These are phyloP conservation scores for Poeciliopsis infans DNA, from an alignment of 2,797 vertebrate genomes.

Conservation along the genomic window DNA sequence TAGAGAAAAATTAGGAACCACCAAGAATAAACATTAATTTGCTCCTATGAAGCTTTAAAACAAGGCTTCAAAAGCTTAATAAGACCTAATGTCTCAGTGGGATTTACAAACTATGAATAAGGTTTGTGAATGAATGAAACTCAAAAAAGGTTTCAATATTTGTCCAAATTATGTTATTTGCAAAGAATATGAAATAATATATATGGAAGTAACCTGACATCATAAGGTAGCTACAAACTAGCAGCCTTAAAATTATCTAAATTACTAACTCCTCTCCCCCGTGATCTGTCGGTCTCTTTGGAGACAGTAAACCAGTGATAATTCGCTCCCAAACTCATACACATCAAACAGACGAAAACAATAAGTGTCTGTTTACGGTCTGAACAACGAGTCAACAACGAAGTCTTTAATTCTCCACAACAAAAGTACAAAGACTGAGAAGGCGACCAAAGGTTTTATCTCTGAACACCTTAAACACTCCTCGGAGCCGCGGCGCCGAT, in stretches of 20 bases:
- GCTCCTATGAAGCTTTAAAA: not conserved
- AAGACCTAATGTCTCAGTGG: not conserved
- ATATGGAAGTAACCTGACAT: not conserved
- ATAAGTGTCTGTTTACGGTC: constrained; percentile 62
- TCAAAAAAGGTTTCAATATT: not conserved
- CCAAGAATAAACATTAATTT: not conserved
- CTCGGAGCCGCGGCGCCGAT: constrained; percentile 77
- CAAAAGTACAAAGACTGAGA: constrained; percentile 84
- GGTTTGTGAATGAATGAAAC: not conserved
- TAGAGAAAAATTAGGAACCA: not conserved
- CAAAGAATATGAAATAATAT: not conserved
- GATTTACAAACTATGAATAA: not conserved
- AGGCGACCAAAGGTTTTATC: constrained; percentile 79
- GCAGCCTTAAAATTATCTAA: constrained; percentile 5
- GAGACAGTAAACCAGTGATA: constrained; percentile 74
- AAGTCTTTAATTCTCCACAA: constrained; percentile 84
- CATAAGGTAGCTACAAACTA: not conserved
- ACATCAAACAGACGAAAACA: constrained; percentile 76
- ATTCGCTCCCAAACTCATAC: constrained; percentile 79
- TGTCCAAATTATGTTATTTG: constrained; percentile 1
- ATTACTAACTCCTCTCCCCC: constrained; percentile 18
- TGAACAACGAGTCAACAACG: constrained; percentile 54
- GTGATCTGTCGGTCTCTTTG: constrained; percentile 33
- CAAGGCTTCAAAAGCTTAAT: not conserved
- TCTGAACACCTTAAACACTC: constrained; percentile 79